Evolutionary conservation across 1,140 invertebrate genomes (phyloP).

Genomic region (Hyposmocoma kahamanoa): DNA sequence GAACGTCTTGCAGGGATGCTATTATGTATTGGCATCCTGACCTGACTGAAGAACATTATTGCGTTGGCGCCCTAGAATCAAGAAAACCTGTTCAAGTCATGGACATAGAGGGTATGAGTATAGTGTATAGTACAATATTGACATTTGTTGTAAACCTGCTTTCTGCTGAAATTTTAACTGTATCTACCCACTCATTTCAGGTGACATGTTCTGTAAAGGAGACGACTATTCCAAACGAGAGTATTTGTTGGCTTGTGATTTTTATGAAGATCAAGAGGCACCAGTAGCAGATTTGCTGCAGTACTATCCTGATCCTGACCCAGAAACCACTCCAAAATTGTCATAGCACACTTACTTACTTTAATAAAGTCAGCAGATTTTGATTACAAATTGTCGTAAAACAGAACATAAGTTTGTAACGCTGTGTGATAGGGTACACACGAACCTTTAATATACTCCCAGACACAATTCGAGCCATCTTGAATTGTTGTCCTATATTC

Average conservation of each 20-base stretch:
- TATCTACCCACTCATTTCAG: too few species aligned
- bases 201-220: slow-evolving; percentile 65
- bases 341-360: too few species aligned
- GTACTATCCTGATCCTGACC: slow-evolving; percentile 63
- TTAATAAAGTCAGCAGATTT: too few species aligned
- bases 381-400: too few species aligned
- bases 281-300: slow-evolving; percentile 60
- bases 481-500: too few species aligned
- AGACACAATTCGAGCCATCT: too few species aligned
- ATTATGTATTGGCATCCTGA: slow-evolving; percentile 66
- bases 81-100: slow-evolving; percentile 56
- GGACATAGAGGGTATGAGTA: slow-evolving; percentile 53
- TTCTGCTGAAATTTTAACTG: too few species aligned
- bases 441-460: too few species aligned
- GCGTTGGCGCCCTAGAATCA: slow-evolving; percentile 60
- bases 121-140: too few species aligned
- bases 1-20: slow-evolving; percentile 56
- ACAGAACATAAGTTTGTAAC: too few species aligned
- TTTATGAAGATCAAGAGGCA: slow-evolving; percentile 64
- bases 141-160: too few species aligned
- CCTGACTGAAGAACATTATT: slow-evolving; percentile 62
- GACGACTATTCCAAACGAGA: slow-evolving; percentile 65
- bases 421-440: too few species aligned
- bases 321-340: slow-evolving; percentile 53
- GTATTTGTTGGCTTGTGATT: slow-evolving; percentile 60